Evolutionary conservation across 2,113 vertebrate genomes (phyloP).

Genomic region (Isichthys henryi): DNA sequence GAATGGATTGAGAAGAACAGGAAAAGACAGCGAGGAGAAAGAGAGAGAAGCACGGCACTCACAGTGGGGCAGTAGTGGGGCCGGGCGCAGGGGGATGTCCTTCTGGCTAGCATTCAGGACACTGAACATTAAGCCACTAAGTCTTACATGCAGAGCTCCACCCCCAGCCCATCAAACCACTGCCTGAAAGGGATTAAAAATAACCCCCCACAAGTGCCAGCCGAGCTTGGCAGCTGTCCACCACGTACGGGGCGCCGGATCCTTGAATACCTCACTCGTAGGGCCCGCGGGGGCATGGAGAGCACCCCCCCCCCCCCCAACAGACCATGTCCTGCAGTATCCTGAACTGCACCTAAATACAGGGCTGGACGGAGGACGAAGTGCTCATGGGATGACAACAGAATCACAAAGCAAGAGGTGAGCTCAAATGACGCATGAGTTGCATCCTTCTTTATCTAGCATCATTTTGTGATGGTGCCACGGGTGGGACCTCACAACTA

Average conservation of each 20-base stretch:
- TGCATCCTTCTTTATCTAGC: background rate
- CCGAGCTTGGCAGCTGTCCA: slow-evolving; percentile 51
- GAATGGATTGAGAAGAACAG: background rate
- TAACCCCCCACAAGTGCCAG: slow-evolving; percentile 44
- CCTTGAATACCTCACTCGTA: background rate
- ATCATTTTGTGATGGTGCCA: background rate
- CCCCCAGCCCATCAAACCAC: slow-evolving; percentile 36
- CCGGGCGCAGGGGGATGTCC: slow-evolving; percentile 19
- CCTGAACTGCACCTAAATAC: background rate
- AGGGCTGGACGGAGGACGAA: background rate
- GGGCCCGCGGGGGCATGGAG: background rate
- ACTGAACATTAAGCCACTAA: slow-evolving; percentile 29
- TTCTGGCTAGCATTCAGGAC: slow-evolving; percentile 27
- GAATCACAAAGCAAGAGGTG: background rate
- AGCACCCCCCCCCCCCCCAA: background rate
- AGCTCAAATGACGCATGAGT: background rate
- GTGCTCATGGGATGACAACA: background rate
- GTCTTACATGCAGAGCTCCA: slow-evolving; percentile 20
- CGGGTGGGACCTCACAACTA: background rate
- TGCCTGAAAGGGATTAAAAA: slow-evolving; percentile 56
- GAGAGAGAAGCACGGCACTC: slow-evolving; percentile 31
- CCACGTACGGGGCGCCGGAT: slow-evolving; percentile 19
- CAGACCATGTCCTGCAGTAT: background rate
- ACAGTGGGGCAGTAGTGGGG: slow-evolving; percentile 36
- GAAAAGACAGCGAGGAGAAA: background rate